Conservation (phyloP, 37 sponge, comb jelly and placozoan genomes). For the Diacarnus erythraeanus region DNA sequence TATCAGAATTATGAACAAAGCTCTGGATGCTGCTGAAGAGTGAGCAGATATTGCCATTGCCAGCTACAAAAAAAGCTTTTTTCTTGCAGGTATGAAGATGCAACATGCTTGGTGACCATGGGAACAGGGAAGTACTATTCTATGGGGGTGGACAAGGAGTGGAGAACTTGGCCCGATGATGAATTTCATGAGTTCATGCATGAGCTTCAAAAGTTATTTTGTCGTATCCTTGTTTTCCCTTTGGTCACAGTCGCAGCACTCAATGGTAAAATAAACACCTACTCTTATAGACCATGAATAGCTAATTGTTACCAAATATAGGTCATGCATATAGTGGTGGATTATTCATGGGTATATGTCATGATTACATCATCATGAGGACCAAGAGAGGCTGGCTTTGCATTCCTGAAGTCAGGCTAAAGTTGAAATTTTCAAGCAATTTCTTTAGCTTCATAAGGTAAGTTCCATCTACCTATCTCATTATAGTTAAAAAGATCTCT, state of each 20-base stretch:
- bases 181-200: neutral
- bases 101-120: constrained; percentile 64
- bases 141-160: constrained; percentile 60
- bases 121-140: constrained; percentile 69
- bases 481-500: no score
- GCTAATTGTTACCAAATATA: neutral
- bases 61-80: no score
- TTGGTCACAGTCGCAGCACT: constrained; percentile 80
- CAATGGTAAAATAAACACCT: constrained; percentile 72
- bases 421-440: constrained; percentile 25
- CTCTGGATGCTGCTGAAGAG: constrained; percentile 62
- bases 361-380: constrained; percentile 73
- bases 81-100: constrained; percentile 50
- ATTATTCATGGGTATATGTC: constrained; percentile 55
- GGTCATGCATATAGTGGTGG: constrained; percentile 82
- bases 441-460: constrained; percentile 52
- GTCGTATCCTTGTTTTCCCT: constrained; percentile 54
- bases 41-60: constrained; percentile 10
- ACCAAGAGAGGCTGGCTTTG: constrained; percentile 72
- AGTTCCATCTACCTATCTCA: neutral
- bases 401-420: constrained; percentile 56
- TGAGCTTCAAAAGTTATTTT: constrained; percentile 35
- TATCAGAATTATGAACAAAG: constrained; percentile 28
- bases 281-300: no score
- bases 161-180: neutral